phyloP scores from a whole-genome alignment of 2,113 vertebrate genomes.

The Xiphorhynchus elegans region DNA sequence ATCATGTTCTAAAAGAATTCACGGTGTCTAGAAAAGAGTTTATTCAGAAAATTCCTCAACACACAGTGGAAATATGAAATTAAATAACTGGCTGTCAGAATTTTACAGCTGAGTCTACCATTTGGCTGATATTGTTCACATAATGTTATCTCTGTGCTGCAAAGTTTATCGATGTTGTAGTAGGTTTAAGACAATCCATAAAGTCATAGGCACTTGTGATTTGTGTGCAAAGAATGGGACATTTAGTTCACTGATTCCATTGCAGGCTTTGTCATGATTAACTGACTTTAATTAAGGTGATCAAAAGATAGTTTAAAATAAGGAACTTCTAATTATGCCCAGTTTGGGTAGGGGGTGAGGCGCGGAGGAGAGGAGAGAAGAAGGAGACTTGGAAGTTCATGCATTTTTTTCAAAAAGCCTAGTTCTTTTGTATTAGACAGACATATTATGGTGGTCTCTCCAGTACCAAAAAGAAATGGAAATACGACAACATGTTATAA shows the following conservation, averaged over 20 bases:
- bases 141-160: neutral
- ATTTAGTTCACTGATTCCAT: neutral
- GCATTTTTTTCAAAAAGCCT: neutral
- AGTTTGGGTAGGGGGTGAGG: rapidly evolving
- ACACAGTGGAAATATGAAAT: neutral
- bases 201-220: neutral
- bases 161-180: neutral
- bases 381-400: neutral
- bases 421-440: neutral
- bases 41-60: neutral
- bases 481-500: neutral
- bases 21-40: neutral
- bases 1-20: neutral
- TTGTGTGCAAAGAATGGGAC: neutral
- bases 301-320: neutral
- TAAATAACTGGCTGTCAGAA: neutral
- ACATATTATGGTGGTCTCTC: rapidly evolving
- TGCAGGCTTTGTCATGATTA: neutral
- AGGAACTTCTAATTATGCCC: neutral
- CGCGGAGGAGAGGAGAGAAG: rapidly evolving
- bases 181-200: neutral
- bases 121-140: neutral
- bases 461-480: neutral
- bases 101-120: neutral
- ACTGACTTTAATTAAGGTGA: neutral